These are phyloP conservation scores for Upupa epops DNA, from an alignment of 2,113 vertebrate species.

Conservation along the genomic window DNA sequence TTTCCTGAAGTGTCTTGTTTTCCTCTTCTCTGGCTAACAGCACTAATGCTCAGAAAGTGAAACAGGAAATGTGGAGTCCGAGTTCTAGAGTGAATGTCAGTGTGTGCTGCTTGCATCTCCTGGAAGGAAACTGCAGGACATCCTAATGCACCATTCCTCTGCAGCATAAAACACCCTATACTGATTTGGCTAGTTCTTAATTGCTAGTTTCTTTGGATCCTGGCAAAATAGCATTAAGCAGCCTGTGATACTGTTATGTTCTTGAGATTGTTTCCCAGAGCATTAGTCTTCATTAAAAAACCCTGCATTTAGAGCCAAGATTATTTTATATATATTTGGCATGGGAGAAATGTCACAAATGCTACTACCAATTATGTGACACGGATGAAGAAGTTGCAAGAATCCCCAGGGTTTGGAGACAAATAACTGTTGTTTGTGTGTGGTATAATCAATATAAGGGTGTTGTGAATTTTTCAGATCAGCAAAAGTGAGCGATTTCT, in stretches of 20 bases:
- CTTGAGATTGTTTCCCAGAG: background rate
- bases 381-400: background rate
- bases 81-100: background rate
- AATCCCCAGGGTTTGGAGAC: background rate
- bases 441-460: background rate
- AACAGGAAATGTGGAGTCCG: background rate
- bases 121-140: background rate
- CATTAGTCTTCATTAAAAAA: background rate
- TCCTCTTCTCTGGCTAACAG: background rate
- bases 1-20: background rate
- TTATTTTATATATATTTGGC: background rate
- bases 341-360: background rate
- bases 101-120: background rate
- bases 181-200: background rate
- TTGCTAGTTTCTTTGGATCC: background rate
- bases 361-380: background rate
- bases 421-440: background rate
- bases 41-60: background rate
- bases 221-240: background rate
- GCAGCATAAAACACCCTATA: background rate
- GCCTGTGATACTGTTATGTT: background rate
- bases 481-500: slow-evolving; percentile 16
- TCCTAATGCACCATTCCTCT: background rate
- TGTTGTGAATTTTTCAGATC: slow-evolving; percentile 62
- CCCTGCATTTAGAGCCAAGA: background rate